Base-by-base conservation (phyloP, 2,888 invertebrate species). In the Sminthurides aquaticus region DNA sequence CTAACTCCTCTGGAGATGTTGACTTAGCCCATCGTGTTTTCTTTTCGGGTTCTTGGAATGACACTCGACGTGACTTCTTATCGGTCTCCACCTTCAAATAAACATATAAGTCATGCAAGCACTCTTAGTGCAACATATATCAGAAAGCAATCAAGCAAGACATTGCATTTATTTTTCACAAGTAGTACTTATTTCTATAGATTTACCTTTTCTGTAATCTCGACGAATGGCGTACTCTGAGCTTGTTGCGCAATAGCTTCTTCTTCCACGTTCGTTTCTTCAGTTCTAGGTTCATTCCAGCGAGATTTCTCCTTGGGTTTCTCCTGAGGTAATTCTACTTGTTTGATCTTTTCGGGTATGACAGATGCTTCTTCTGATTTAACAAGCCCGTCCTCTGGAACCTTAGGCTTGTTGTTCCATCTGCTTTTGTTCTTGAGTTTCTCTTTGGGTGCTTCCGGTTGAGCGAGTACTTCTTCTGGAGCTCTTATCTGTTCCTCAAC, bases 1-100 rank as follows among this genome's bases (percentile, higher is more conserved):
- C 81, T 28, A 89, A 81, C 77, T 89, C 86, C 69, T 88, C 86
- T 20, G 91, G 87, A 80, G 91, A 77, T 11, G 64, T 66, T 0
- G 74, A 67, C 27, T 75, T 64, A 1, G 11, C 60, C 61, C n/a
- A 71, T 52, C 43, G 60, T 49, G 5, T 67, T 55, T 59, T 57
- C 28, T 22, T 54, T 52, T 52, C 11, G 48, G 56, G 59, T 27
- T 59, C 59, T 43, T 43, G 67, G 64, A 29, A 54, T 60, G 55
- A 49, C 15, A 43, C 43, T 55, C 8, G 24, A n/a, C 29, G 60
- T 26, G 18, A 26, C 43, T 52, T 57, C 60, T 64, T 60, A 22
- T 43, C 43, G 52, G 22, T 52, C 60, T 64, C 52, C 27, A 64
- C 55, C 57, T 62, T 2, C 18, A 22, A 62, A 52, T 11, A 8